Evolutionary conservation across 2,797 vertebrate genomes (phyloP).

Genomic region (Pseudopleuronectes americanus): DNA sequence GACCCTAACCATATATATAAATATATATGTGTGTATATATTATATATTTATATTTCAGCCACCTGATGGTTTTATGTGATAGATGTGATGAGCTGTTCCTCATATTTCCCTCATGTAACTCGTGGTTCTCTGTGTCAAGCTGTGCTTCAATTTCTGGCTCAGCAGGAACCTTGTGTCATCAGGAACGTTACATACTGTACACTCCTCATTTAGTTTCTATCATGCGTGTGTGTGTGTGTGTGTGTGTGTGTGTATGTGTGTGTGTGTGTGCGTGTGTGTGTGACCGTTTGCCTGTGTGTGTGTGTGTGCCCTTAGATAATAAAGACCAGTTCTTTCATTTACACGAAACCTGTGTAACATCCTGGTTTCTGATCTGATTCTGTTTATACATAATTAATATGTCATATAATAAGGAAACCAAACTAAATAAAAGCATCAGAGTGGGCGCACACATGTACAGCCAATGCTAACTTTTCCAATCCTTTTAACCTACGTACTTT

Average conservation of each 20-base stretch:
- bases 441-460: no score
- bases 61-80: background rate
- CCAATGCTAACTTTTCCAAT: no score
- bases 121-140: background rate
- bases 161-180: slow-evolving; percentile 25
- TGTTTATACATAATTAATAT: no score
- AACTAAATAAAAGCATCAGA: no score
- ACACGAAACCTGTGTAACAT: no score
- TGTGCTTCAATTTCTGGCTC: slow-evolving; percentile 27
- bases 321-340: no score
- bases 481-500: no score
- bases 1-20: background rate
- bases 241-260: background rate
- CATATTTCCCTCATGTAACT: background rate
- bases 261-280: slow-evolving; percentile 4
- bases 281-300: no score
- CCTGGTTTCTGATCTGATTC: no score
- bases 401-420: no score
- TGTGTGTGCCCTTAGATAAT: background rate
- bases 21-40: no score
- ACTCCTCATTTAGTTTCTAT: slow-evolving; percentile 35
- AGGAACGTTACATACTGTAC: slow-evolving; percentile 25
- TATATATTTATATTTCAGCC: no score
- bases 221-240: background rate
- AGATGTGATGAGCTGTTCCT: slow-evolving; percentile 4